Base-by-base conservation (phyloP, 2,888 invertebrate species). In the Mythimna albipuncta region DNA sequence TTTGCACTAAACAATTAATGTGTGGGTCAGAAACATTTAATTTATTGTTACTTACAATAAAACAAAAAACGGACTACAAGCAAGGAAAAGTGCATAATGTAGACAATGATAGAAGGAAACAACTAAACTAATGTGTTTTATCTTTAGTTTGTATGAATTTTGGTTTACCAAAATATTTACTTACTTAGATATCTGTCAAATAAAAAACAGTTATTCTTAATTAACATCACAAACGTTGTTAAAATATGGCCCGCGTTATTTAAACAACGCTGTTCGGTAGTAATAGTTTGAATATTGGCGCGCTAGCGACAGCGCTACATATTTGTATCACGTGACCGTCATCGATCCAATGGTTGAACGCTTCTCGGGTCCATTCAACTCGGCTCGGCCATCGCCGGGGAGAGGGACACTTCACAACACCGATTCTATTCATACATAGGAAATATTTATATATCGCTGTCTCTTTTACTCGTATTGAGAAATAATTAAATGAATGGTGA, bases 351-450 rank as follows among this genome's bases (percentile, higher is more conserved):
- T 96, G 93, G 96, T 91, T 93, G 95, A 95, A 91, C 94, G 95
- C 95, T 95, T 95, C 95, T 93, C 94, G 95, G 95, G 96, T 96
- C 96, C 96, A 96, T 96, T 96, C 96, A 96, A 96, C 96, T 96
- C 96, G 89, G 91, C 91, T 93, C 92, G 93, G 88, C 88, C 89
- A 90, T 89, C 87, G 90, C 91, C 91, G 93, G 91, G 91, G 92
- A 93, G 93, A 91, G 93, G 93, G 91, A 93, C 92, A 94, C 94
- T 95, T 95, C 95, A 95, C 92, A 93, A 94, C 93, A 94, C 93
- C 90, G 91, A 93, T 95, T 94, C 94, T 96, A 95, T 95, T 96
- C 95, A 95, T 95, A 94, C 95, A 92, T 94, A 94, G 93, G 91
- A 94, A 93, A 94, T 95, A 94, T 95, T 94, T 94, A 93, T 93